A percentile compares a stretch with the other conserved stretches of the same genome.
These are phyloP conservation scores for Margarornis squamiger DNA, from an alignment of 2,797 vertebrate species.

Conservation along the genomic window DNA sequence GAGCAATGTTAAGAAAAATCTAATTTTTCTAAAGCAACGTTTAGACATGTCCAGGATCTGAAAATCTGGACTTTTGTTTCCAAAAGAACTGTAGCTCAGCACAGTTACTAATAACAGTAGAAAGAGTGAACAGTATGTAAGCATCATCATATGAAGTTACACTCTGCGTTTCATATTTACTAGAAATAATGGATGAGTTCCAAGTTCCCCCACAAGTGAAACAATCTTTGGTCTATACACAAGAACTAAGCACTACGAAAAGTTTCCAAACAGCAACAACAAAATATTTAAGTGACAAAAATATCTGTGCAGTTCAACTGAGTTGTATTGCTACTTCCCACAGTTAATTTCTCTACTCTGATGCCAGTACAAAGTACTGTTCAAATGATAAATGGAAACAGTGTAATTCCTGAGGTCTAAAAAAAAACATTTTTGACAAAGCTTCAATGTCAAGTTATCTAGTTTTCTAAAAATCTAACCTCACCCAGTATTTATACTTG, in stretches of 20 bases:
- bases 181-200: background rate
- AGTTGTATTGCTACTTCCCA: background rate
- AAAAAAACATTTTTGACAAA: background rate
- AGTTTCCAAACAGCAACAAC: background rate
- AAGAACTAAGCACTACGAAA: background rate
- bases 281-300: background rate
- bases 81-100: background rate
- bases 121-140: background rate
- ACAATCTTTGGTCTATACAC: background rate
- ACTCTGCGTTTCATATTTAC: background rate
- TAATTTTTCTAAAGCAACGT: background rate
- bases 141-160: background rate
- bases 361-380: background rate
- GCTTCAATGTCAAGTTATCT: background rate
- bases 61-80: background rate
- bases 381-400: background rate
- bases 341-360: background rate
- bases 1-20: background rate
- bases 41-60: background rate
- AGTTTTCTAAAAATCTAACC: background rate
- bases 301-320: background rate
- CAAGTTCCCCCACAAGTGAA: background rate
- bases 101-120: background rate
- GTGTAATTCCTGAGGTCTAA: background rate
- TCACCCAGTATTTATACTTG: background rate